Base-by-base conservation (phyloP, 2,113 vertebrate genomes). In the Pseudorectes ferrugineus region DNA sequence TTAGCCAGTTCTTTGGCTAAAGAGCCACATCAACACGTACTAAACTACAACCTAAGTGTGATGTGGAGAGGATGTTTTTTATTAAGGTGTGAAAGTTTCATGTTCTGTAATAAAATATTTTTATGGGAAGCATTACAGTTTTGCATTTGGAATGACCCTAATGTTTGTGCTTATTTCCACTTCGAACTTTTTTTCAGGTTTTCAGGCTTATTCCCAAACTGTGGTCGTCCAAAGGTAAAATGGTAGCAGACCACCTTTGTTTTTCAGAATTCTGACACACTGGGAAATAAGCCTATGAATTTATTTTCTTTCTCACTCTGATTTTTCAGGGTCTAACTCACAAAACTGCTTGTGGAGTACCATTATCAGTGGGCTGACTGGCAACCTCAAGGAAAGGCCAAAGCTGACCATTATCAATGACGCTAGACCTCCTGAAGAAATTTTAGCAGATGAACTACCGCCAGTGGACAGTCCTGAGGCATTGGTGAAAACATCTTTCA, bases 291-390 rank as follows among this genome's bases (percentile, higher is more conserved):
- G 21, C 16, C 28, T 43, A 18, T 40, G 8, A 42, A 70, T 86
- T 85, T 58, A 59, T 85, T 88, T 73, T 76, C 31, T 35, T 82
- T 88, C 16, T 75, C 7, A 2, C 12, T 43, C 35, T 84, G 17
- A 74, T 85, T 62, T 61, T 93, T 20, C 77, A 99, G 99, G 99
- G n/a, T 99, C 99, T 62, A 99, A 99, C 96, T 99, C 99, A 33
- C 99, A 99, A 96, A 99, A 98, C 95, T 99, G 98, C 66, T 93
- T 99, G 84, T 99, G 99, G 99, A 99, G 98, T 73, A 98, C 98
- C 80, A 98, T 99, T 94, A 98, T 99, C 0, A 97, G 98, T 13
- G 98, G 98, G 28, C 98, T 99, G 94, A 98, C 98, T 0, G 98
- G 98, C 62, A 99, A 98, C 88, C 97, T 98, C 88, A 98, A 98